A percentile compares a stretch with the other conserved stretches of the same genome.
Conservation (phyloP, 2,113 vertebrate genomes). For the Guaruba guarouba region DNA sequence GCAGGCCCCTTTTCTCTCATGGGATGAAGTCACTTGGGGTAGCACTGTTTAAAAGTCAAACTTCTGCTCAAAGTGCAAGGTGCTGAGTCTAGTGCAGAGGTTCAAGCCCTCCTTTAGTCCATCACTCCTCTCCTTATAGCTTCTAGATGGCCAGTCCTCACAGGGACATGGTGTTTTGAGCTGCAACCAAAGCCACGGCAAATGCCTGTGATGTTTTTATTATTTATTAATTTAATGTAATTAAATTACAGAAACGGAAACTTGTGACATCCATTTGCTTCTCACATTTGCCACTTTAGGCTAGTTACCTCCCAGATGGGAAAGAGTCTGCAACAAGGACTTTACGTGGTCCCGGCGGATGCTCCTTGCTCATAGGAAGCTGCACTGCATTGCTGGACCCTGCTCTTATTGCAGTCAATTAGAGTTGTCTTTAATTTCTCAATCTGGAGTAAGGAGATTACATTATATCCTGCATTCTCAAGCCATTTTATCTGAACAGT, state of each 20-base stretch:
- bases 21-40: neutral
- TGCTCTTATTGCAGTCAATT: neutral
- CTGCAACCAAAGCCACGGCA: neutral
- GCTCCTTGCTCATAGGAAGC: neutral
- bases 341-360: fast-evolving
- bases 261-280: neutral
- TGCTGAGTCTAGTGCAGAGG: neutral
- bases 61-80: neutral
- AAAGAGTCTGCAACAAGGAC: fast-evolving
- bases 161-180: neutral
- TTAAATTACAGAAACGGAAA: neutral
- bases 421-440: neutral
- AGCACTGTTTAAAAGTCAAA: neutral
- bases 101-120: neutral
- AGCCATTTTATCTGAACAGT: neutral
- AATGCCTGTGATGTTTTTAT: neutral
- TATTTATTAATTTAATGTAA: neutral
- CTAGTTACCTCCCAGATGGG: neutral
- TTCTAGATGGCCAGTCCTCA: neutral
- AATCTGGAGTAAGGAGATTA: neutral
- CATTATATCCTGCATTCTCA: neutral
- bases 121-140: neutral
- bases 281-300: neutral
- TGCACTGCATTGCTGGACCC: neutral
- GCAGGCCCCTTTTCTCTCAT: neutral